Base-by-base conservation (phyloP, 1,140 invertebrate genomes). In the Rhagoletis pomonella region DNA sequence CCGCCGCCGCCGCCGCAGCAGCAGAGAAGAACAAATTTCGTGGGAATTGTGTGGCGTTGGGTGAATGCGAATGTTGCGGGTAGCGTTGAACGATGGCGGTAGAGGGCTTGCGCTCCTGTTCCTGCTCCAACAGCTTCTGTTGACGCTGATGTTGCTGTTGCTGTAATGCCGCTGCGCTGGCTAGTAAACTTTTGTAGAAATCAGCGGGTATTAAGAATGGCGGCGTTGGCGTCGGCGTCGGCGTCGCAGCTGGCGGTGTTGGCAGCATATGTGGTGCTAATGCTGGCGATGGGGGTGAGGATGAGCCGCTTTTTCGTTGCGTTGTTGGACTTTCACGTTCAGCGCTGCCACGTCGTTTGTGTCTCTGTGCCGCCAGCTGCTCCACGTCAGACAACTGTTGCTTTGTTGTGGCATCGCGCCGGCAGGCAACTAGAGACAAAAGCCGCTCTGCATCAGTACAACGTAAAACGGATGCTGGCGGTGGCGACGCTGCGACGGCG, bases 101-200 rank as follows among this genome's bases (percentile, higher is more conserved):
- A 6, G 84, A 60, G 2, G 55, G 10, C 62, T 62, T 62, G 17
- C 59, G 84, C 58, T 85, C 84, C 4, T 60, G 9, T 29, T 60
- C 59, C 7, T 44, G 10, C 17, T 62, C 47, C 17, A 50, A 50
- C 50, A 69, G 59, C 17, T 85, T 39, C 17, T 77, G 81, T 3
- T 64, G 42, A 50, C 58, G n/a, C 7, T 44, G 55, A 7, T 60
- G 85, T 86, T 87, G 77, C 4, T 86, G 85, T 50, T 87, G 59
- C 47, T 65, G 87, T 12, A 81, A 12, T 55, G 73, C 73, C 2
- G 73, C 50, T 1, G 95, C 95, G 90, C 95, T 96, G 39, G 96
- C 96, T 88, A 97, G 93, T 73, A 97, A 94, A 90, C 95, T 97
- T 91, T 97, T 97, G 91, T 97, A 97, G 88, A 97, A 93, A 89